Conservation (phyloP, 2,888 invertebrate genomes). For the Neria commutata region DNA sequence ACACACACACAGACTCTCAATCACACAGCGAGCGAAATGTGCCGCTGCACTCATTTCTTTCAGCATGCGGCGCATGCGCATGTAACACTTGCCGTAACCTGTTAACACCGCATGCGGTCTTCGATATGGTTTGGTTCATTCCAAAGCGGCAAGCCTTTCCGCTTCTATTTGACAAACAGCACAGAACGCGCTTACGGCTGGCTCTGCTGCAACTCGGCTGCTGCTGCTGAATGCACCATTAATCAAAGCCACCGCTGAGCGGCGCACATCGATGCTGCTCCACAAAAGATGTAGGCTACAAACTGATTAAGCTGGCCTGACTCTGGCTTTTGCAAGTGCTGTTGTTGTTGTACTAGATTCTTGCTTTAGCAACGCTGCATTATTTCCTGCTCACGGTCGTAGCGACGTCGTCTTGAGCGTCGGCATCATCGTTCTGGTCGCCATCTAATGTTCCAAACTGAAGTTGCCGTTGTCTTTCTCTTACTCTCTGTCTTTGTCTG, state of each 20-base stretch:
- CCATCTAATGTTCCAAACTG: too few relatives aligned
- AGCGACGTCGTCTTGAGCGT: neutral
- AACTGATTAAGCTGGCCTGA: neutral
- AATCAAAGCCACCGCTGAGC: too few relatives aligned
- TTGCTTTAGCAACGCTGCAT: conserved; percentile 1
- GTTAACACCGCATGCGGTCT: neutral
- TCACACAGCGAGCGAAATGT: too few relatives aligned
- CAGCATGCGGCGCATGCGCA: neutral
- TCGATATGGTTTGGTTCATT: too few relatives aligned
- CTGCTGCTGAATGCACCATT: neutral
- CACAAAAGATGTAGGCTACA: neutral
- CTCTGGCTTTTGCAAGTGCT: neutral
- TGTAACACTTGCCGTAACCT: too few relatives aligned
- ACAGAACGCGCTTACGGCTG: neutral
- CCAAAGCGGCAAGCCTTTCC: neutral
- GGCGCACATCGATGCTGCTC: too few relatives aligned
- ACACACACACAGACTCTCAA: too few relatives aligned
- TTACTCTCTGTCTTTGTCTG: conserved; percentile 8
- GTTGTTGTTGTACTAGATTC: neutral
- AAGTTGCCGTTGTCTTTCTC: conserved; percentile 9
- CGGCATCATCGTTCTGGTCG: neutral
- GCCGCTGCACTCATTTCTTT: conserved; percentile 8
- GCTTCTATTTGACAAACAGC: neutral
- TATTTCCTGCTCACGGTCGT: neutral
- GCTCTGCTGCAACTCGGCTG: neutral